Percentiles rank a stretch among this genome's conserved stretches.
Evolutionary conservation across 1,140 invertebrate genomes (phyloP).

Genomic region (Ditylenchus dipsaci): DNA sequence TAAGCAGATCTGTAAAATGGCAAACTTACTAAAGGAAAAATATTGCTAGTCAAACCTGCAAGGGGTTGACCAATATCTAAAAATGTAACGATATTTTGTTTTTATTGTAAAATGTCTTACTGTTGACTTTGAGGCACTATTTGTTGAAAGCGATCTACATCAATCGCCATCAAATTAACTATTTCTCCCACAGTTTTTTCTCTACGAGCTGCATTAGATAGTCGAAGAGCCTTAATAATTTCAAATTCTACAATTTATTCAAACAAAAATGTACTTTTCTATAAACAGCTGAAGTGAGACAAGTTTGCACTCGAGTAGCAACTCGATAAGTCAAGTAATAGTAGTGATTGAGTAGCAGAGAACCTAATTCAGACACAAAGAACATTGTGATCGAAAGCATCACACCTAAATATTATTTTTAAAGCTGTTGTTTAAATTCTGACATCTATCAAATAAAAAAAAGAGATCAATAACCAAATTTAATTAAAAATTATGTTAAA

Average conservation of each 20-base stretch:
- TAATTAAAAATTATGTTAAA: too few species aligned
- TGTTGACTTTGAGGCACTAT: slow-evolving; percentile 57
- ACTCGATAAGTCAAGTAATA: slow-evolving; percentile 47
- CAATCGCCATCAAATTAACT: slow-evolving; percentile 65
- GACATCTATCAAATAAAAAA: too few species aligned
- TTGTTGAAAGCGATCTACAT: slow-evolving; percentile 61
- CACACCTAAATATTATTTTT: slow-evolving; percentile 53
- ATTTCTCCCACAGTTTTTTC: slow-evolving; percentile 65
- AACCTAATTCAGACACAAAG: slow-evolving; percentile 76
- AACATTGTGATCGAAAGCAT: slow-evolving; percentile 67
- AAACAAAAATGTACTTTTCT: slow-evolving; percentile 20
- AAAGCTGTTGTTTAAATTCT: too few species aligned
- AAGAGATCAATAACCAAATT: too few species aligned
- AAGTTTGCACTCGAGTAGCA: slow-evolving; percentile 55
- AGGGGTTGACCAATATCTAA: slow-evolving; percentile 47
- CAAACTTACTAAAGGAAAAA: slow-evolving; percentile 23
- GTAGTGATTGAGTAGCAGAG: slow-evolving; percentile 71
- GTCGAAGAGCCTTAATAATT: slow-evolving; percentile 53
- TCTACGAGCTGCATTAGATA: slow-evolving; percentile 59
- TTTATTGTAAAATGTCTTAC: background rate
- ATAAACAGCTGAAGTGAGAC: slow-evolving; percentile 31
- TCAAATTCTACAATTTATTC: too few species aligned
- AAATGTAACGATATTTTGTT: too few species aligned
- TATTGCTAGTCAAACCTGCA: slow-evolving; percentile 38
- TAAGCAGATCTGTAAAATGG: slow-evolving; percentile 33